Percentiles rank a stretch among this genome's conserved stretches.
phyloP scores from a whole-genome alignment of 2,888 invertebrate genomes.

The Epinotia bilunana region DNA sequence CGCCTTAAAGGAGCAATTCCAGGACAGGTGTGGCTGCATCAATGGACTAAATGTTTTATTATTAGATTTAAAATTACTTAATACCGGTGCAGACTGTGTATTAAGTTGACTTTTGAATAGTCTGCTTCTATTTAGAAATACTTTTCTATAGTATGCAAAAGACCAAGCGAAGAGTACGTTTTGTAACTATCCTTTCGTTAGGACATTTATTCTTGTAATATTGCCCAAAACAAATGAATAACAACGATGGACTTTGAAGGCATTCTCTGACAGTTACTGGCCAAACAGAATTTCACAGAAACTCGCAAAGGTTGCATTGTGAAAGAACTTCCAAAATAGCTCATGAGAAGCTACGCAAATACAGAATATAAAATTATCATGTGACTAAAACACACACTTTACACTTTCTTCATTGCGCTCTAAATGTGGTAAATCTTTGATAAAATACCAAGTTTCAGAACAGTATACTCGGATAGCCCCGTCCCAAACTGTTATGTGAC shows the following conservation, averaged over 20 bases:
- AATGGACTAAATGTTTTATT: constrained; percentile 54
- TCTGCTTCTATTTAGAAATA: neutral
- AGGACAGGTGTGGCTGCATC: constrained; percentile 74
- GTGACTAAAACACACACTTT: too few relatives aligned
- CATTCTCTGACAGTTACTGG: neutral
- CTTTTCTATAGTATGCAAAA: neutral
- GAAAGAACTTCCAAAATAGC: neutral
- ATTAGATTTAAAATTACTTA: constrained; percentile 29
- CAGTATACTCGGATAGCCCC: too few relatives aligned
- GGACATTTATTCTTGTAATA: too few relatives aligned
- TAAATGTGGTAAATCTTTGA: too few relatives aligned
- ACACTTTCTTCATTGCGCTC: too few relatives aligned
- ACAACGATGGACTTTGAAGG: too few relatives aligned
- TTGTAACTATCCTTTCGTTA: too few relatives aligned
- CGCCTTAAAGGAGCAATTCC: constrained; percentile 78
- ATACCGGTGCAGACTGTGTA: constrained; percentile 12
- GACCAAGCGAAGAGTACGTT: neutral
- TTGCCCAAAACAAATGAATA: too few relatives aligned
- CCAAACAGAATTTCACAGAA: neutral
- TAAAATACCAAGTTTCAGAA: too few relatives aligned
- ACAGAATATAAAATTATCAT: too few relatives aligned
- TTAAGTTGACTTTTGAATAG: neutral
- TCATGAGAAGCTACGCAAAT: too few relatives aligned
- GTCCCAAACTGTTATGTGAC: too few relatives aligned
- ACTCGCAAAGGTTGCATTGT: neutral